These are phyloP conservation scores for Neomonachus schauinslandi DNA, from an alignment of 2,113 vertebrate genomes.

Conservation along the genomic window DNA sequence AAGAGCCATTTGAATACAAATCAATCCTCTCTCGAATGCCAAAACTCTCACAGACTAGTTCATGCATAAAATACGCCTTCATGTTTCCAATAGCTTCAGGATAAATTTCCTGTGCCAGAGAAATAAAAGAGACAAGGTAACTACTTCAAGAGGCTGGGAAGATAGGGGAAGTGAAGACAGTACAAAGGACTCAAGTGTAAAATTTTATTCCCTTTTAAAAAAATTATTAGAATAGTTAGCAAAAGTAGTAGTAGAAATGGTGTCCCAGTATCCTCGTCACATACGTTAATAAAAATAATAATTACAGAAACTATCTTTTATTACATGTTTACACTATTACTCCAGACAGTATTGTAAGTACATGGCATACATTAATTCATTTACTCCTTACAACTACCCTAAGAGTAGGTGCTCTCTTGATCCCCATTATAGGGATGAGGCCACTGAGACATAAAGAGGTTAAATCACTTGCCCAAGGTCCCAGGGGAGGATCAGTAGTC, in stretches of 20 bases:
- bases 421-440: neutral
- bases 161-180: neutral
- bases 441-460: neutral
- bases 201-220: conserved; percentile 36
- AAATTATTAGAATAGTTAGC: neutral
- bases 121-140: neutral
- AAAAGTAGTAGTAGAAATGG: conserved; percentile 1
- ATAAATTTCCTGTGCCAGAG: conserved; percentile 27
- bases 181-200: neutral
- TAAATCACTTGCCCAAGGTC: neutral
- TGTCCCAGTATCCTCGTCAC: neutral
- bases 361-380: neutral
- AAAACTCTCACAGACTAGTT: conserved; percentile 30
- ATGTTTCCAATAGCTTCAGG: conserved; percentile 23
- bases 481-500: neutral
- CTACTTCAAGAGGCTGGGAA: neutral
- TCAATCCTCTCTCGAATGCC: neutral
- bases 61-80: conserved; percentile 40
- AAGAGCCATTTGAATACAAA: conserved; percentile 47
- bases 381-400: neutral
- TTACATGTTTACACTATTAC: neutral
- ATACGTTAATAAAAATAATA: neutral
- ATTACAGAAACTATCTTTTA: neutral
- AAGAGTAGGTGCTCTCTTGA: neutral
- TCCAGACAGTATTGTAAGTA: neutral